phyloP scores from a whole-genome alignment of 2,113 vertebrate genomes.

The Columba janthina region DNA sequence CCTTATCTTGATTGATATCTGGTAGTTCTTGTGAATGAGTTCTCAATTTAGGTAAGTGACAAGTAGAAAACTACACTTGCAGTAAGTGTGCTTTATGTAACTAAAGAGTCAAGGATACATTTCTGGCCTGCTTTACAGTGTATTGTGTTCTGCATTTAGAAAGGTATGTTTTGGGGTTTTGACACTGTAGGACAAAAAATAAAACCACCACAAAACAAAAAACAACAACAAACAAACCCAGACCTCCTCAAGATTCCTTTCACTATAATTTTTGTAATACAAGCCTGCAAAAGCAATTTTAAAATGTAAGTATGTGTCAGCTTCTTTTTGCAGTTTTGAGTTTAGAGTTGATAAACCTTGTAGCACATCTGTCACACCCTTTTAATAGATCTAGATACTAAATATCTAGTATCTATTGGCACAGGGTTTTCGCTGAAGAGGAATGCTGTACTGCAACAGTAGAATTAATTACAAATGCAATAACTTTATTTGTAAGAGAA shows the following conservation, averaged over 20 bases:
- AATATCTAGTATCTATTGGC: background rate
- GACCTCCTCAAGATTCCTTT: background rate
- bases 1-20: background rate
- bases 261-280: rapidly evolving
- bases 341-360: background rate
- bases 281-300: background rate
- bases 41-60: background rate
- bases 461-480: background rate
- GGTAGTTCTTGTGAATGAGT: background rate
- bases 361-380: background rate
- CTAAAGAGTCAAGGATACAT: background rate
- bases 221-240: background rate
- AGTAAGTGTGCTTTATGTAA: background rate
- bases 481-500: background rate
- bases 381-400: background rate
- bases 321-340: background rate
- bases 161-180: background rate
- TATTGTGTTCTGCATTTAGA: background rate
- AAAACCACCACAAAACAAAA: too few relatives aligned
- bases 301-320: background rate
- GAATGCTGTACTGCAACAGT: background rate
- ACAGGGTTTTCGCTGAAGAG: background rate
- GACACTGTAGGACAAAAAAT: background rate
- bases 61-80: background rate
- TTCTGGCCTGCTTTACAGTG: background rate